Evolutionary conservation across 2,888 invertebrate genomes (phyloP).

Genomic region (Tribolium freemani): DNA sequence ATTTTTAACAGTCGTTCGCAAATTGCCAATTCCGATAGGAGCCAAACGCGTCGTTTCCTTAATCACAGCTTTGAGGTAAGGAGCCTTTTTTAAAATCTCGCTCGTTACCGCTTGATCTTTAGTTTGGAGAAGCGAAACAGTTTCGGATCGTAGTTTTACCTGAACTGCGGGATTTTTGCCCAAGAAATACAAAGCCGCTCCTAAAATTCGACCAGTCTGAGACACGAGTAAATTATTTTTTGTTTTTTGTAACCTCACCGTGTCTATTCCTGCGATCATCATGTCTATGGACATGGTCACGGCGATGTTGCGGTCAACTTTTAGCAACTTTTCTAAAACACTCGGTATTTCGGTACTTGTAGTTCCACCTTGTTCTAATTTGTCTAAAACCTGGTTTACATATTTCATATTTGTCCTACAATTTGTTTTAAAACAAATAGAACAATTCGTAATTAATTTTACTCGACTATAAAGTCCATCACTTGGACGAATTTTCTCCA

Average conservation of each 20-base stretch:
- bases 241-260: slow-evolving; percentile 68
- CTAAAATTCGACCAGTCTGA: slow-evolving; percentile 69
- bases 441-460: neutral
- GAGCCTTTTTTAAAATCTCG: slow-evolving; percentile 62
- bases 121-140: slow-evolving; percentile 55
- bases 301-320: slow-evolving; percentile 74
- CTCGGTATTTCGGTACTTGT: slow-evolving; percentile 66
- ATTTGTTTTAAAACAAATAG: neutral
- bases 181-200: slow-evolving; percentile 67
- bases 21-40: slow-evolving; percentile 55
- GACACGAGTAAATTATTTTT: slow-evolving; percentile 18
- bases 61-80: slow-evolving; percentile 75
- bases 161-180: slow-evolving; percentile 67
- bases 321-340: slow-evolving; percentile 75
- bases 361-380: slow-evolving; percentile 55
- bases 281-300: slow-evolving; percentile 79
- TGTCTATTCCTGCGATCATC: slow-evolving; percentile 80
- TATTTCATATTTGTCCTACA: slow-evolving; percentile 56
- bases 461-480: slow-evolving; percentile 3
- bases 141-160: slow-evolving; percentile 65
- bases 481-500: slow-evolving; percentile 10
- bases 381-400: slow-evolving; percentile 51
- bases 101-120: slow-evolving; percentile 62
- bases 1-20: slow-evolving; percentile 58
- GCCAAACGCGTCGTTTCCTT: slow-evolving; percentile 73